phyloP scores from a whole-genome alignment of 2,797 vertebrate species.

The Gymnodraco acuticeps region DNA sequence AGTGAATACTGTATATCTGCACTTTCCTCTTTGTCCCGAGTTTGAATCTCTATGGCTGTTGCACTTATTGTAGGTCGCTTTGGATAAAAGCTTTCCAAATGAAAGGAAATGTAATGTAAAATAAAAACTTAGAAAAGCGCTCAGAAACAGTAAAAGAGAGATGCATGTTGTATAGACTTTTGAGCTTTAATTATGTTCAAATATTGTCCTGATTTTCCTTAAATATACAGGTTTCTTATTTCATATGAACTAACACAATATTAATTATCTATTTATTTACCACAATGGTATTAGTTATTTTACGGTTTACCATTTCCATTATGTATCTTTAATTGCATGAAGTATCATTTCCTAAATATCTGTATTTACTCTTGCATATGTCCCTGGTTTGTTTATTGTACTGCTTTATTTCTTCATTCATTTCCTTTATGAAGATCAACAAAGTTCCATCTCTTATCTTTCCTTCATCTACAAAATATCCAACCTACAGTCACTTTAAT shows the following conservation, averaged over 20 bases:
- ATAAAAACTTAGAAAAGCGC: conserved; percentile 10
- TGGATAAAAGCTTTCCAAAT: no score
- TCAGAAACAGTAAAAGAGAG: neutral
- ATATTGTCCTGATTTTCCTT: neutral
- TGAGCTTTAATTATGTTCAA: conserved; percentile 6
- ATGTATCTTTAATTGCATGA: neutral
- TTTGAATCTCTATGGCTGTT: no score
- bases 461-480: neutral
- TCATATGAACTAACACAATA: neutral
- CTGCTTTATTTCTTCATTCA: no score
- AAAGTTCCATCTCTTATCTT: neutral
- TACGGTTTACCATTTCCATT: neutral
- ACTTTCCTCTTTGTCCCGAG: no score
- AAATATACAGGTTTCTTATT: neutral
- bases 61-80: no score
- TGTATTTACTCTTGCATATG: neutral
- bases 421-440: neutral
- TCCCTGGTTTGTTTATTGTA: neutral
- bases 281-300: neutral
- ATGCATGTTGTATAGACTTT: neutral
- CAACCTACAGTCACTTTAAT: neutral
- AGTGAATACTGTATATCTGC: no score
- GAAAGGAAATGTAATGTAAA: neutral
- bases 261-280: neutral
- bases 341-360: no score